Conservation (phyloP, 2,113 vertebrate genomes). For the Corvus hawaiiensis region DNA sequence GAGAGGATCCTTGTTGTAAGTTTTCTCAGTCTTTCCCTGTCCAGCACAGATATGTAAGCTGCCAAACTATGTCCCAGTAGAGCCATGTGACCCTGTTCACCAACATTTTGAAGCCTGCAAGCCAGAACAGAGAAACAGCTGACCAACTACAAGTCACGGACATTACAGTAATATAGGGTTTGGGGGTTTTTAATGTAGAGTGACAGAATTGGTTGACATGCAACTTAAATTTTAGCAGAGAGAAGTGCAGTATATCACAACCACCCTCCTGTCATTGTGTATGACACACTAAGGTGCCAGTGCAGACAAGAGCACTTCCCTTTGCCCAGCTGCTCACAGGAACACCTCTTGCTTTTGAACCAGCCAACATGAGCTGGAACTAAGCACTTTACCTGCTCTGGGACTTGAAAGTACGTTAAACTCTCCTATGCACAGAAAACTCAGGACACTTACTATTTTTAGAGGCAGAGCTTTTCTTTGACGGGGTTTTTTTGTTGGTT, state of each 20-base stretch:
- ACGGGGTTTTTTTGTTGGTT: background rate
- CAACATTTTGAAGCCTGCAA: slow-evolving; percentile 85
- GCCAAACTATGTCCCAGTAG: slow-evolving; percentile 93
- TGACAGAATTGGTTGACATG: background rate
- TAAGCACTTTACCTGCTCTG: background rate
- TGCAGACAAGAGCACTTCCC: background rate
- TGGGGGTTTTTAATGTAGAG: background rate
- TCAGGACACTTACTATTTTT: background rate
- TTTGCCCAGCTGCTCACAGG: background rate
- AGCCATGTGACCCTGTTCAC: slow-evolving; percentile 93
- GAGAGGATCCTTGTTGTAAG: slow-evolving; percentile 93
- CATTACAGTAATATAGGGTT: background rate
- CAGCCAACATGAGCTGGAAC: background rate
- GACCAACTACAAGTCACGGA: background rate
- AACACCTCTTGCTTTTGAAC: background rate
- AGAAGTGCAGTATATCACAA: background rate
- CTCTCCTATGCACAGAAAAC: background rate
- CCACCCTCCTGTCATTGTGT: background rate
- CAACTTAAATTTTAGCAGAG: background rate
- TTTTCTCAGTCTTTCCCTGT: slow-evolving; percentile 86
- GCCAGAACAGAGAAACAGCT: slow-evolving; percentile 24
- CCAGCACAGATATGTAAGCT: slow-evolving; percentile 92
- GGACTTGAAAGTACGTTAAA: background rate
- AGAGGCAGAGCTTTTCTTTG: background rate
- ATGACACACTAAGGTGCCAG: background rate